Evolutionary conservation across 2,888 invertebrate species (phyloP).

Genomic region (Nomada flava): DNA sequence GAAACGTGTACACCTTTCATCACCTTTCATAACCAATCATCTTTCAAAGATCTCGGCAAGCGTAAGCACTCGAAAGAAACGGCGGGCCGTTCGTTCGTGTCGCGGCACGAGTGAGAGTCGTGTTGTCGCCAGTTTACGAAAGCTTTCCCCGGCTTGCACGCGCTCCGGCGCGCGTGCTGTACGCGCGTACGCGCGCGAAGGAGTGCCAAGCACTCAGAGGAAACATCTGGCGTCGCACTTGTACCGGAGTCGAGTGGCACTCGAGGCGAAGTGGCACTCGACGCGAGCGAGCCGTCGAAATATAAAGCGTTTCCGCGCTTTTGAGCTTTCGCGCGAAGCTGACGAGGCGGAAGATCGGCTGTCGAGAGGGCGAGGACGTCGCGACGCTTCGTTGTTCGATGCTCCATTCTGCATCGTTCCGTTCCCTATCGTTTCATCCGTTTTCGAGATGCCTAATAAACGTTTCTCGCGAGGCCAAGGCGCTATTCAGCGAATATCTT

Average conservation of each 20-base stretch:
- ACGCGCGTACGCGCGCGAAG: constrained; percentile 66
- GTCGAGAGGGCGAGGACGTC: not conserved
- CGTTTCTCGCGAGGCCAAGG: not conserved
- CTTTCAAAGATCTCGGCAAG: not conserved
- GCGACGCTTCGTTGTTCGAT: constrained; percentile 15
- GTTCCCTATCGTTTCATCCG: constrained; percentile 28
- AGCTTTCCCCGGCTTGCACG: constrained; percentile 47
- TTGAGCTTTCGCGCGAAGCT: constrained; percentile 70
- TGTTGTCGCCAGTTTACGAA: constrained; percentile 60
- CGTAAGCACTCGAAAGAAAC: constrained; percentile 18
- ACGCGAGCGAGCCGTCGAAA: constrained; percentile 59
- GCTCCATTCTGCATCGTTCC: constrained; percentile 18
- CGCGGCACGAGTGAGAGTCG: constrained; percentile 33
- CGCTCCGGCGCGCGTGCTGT: constrained; percentile 63
- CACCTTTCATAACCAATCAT: constrained; percentile 2
- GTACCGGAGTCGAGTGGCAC: constrained; percentile 65
- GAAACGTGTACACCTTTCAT: not conserved
- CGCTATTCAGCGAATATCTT: constrained; percentile 8
- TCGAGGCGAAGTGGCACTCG: constrained; percentile 63
- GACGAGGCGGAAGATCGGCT: constrained; percentile 40
- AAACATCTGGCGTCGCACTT: constrained; percentile 72
- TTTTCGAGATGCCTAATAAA: constrained; percentile 54
- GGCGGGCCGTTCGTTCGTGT: not conserved
- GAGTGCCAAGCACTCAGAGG: constrained; percentile 66
- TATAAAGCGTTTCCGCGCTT: constrained; percentile 77